Base-by-base conservation (phyloP, 1,140 invertebrate genomes). In the Cylas formicarius region DNA sequence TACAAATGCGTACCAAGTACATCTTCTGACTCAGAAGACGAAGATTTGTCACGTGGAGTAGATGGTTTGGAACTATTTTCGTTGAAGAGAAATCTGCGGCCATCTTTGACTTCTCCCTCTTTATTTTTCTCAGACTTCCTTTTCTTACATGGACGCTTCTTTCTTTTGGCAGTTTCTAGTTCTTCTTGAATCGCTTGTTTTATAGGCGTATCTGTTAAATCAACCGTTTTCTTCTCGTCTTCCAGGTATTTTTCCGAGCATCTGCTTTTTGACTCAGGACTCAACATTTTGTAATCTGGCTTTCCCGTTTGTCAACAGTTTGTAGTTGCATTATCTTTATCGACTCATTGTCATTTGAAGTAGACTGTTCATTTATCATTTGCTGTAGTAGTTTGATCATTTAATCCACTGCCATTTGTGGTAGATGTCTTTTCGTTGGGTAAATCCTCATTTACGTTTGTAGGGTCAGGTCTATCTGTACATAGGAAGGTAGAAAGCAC, bases 381-480 rank as follows among this genome's bases (percentile, higher is more conserved):
- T 16, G 33, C 33, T 6, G 4, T 5, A n/a, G n/a, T n/a, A n/a
- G n/a, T n/a, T n/a, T n/a, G n/a, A n/a, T n/a, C n/a, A n/a, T n/a
- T n/a, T n/a, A 6, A 9, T 11, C 5, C 17, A 11, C n/a, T 31
- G 11, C 6, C n/a, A 11, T 6, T 5, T n/a, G 5, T 11, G 11
- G 17, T 5, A 4, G 5, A 11, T 31, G 4, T 31, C 29, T 7
- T 13, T 11, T 4, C 17, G 5, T 7, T 31, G 11, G 29, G n/a
- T 6, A 7, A 11, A 16, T 4, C 21, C 21, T 16, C 13, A 3
- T 16, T 5, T 21, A 20, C 21, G 5, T 32, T 32, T 19, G 18
- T 35, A 8, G 44, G 44, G 9, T 14, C 13, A 23, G 40, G 47
- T n/a, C 47, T 20, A 31, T 49, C 47, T 9, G 47, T 5, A 43